Evolutionary conservation across 2,113 vertebrate species (phyloP).

Genomic region (Strix aluco): DNA sequence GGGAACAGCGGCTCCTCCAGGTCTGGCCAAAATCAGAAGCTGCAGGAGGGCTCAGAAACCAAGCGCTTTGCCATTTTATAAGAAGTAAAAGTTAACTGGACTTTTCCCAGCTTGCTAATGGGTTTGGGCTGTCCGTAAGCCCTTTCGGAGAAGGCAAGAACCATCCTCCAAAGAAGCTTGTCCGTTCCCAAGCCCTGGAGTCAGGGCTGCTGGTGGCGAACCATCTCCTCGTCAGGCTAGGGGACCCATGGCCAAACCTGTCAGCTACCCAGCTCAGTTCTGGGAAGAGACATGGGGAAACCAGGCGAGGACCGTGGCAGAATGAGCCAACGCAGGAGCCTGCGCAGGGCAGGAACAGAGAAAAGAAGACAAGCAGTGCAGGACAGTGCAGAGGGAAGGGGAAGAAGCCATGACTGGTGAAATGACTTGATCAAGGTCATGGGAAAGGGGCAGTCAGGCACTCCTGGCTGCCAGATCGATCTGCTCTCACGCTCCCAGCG

Average conservation of each 20-base stretch:
- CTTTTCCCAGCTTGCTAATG: neutral
- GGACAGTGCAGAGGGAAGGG: neutral
- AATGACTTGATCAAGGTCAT: neutral
- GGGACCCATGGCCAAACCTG: neutral
- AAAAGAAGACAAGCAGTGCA: neutral
- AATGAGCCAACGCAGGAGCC: neutral
- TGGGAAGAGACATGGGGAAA: neutral
- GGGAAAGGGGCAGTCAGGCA: neutral
- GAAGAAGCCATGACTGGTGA: neutral
- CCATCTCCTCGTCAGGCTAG: neutral
- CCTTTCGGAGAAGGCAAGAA: too few species aligned
- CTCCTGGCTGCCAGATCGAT: neutral
- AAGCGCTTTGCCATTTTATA: neutral
- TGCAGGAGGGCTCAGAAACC: neutral
- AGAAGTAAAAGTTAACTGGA: neutral
- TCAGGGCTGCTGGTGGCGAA: neutral
- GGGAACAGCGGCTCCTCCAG: neutral
- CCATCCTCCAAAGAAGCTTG: neutral
- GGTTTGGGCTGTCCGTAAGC: neutral
- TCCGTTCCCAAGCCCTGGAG: neutral
- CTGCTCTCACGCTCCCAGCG: neutral
- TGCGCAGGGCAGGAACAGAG: neutral
- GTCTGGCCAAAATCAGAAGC: neutral
- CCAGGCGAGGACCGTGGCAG: fast-evolving
- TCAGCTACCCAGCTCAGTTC: neutral